Percentiles rank a stretch among this genome's conserved stretches.
phyloP scores from a whole-genome alignment of 2,113 vertebrate genomes.

The Trachemys scripta region DNA sequence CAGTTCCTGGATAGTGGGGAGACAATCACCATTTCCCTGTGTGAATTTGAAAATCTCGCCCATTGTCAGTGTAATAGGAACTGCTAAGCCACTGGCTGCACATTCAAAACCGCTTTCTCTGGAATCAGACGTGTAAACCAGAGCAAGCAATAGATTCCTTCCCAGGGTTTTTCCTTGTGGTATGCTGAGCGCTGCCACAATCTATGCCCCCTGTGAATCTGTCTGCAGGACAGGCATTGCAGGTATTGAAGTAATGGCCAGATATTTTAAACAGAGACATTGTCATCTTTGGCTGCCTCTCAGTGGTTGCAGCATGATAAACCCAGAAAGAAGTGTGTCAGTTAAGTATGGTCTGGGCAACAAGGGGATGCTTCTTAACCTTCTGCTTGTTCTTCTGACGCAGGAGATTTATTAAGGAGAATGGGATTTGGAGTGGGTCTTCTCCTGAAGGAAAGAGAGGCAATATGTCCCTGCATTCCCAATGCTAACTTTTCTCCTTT shows the following conservation, averaged over 20 bases:
- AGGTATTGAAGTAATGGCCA: neutral
- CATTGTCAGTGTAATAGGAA: neutral
- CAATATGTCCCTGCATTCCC: neutral
- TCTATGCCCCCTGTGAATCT: neutral
- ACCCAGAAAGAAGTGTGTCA: constrained; percentile 3
- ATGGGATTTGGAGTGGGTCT: constrained; percentile 35
- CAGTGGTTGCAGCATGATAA: constrained; percentile 33
- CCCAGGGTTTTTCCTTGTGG: neutral
- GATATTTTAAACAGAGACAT: neutral
- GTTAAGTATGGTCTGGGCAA: neutral
- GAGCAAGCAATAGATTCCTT: neutral
- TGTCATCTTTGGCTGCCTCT: constrained; percentile 19
- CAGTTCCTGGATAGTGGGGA: neutral
- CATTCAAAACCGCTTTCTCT: neutral
- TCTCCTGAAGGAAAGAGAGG: neutral
- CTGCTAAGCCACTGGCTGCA: neutral
- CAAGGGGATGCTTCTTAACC: constrained; percentile 24
- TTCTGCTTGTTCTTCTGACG: constrained; percentile 21
- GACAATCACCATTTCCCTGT: neutral
- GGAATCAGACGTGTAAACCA: neutral
- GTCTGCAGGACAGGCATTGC: neutral
- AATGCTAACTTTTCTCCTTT: neutral
- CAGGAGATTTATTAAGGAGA: neutral
- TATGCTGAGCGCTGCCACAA: neutral
- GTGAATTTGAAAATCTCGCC: neutral